Conservation (phyloP, 2,113 vertebrate genomes). For the Isurus oxyrinchus region DNA sequence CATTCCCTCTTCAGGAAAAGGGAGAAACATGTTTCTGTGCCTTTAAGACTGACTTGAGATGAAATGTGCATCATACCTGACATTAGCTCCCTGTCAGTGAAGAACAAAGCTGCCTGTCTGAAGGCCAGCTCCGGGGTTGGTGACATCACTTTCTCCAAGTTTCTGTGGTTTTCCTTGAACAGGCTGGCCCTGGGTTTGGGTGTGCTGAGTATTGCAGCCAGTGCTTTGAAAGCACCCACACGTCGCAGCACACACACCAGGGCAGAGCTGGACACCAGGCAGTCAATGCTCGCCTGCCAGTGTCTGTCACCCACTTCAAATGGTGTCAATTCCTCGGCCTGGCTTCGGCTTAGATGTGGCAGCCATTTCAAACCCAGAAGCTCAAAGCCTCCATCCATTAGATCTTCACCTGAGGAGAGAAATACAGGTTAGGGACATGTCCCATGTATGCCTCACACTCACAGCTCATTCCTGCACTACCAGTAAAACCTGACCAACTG, state of each 20-base stretch:
- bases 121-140: slow-evolving; percentile 57
- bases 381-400: slow-evolving; percentile 44
- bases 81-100: slow-evolving; percentile 53
- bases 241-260: slow-evolving; percentile 50
- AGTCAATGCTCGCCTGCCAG: slow-evolving; percentile 48
- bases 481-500: neutral
- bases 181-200: neutral
- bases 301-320: slow-evolving; percentile 56
- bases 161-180: neutral
- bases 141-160: slow-evolving; percentile 52
- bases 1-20: neutral
- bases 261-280: slow-evolving; percentile 49
- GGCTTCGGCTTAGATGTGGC: slow-evolving; percentile 49
- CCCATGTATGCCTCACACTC: neutral
- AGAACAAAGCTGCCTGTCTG: slow-evolving; percentile 58
- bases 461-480: neutral
- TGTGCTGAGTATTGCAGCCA: slow-evolving; percentile 44
- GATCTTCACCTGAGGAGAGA: slow-evolving; percentile 30
- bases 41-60: neutral
- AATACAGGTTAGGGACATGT: neutral
- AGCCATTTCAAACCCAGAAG: slow-evolving; percentile 61
- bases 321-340: slow-evolving; percentile 60
- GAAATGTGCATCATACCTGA: slow-evolving; percentile 43
- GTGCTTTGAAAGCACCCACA: slow-evolving; percentile 45
- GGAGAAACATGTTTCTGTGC: neutral